Evolutionary conservation across 2,797 vertebrate genomes (phyloP).

Genomic region (Trachops cirrhosus): DNA sequence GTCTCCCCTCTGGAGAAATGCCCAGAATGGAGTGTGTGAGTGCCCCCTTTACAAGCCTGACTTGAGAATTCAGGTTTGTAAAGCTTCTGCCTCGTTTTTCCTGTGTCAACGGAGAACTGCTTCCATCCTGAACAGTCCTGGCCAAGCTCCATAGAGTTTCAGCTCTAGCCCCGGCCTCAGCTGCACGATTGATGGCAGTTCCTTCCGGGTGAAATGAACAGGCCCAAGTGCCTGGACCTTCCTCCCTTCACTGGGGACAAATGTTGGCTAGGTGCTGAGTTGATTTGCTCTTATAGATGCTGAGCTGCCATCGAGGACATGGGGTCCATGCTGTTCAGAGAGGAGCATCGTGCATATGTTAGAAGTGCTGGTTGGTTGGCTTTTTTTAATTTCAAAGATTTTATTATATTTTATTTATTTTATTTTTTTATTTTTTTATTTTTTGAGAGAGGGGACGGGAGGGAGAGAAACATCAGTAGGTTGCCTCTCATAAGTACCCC

Average conservation of each 20-base stretch:
- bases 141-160: background rate
- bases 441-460: background rate
- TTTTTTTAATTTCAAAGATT: background rate
- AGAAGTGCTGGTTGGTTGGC: background rate
- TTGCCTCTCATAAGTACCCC: background rate
- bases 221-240: background rate
- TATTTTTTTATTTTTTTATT: too few relatives aligned
- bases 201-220: background rate
- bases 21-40: accelerated
- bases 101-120: background rate
- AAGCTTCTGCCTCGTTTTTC: background rate
- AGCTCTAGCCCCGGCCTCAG: background rate
- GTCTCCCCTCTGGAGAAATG: background rate
- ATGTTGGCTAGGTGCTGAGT: background rate
- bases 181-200: background rate
- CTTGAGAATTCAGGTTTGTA: background rate
- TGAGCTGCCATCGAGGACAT: accelerated
- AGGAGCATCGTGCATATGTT: background rate
- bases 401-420: background rate
- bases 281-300: background rate
- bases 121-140: background rate
- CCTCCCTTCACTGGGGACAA: background rate
- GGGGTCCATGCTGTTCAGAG: background rate
- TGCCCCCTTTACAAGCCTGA: too few relatives aligned
- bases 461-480: background rate